A percentile compares a stretch with the other conserved stretches of the same genome.
Evolutionary conservation across 2,888 invertebrate species (phyloP).

Genomic region (Urechis unicinctus): DNA sequence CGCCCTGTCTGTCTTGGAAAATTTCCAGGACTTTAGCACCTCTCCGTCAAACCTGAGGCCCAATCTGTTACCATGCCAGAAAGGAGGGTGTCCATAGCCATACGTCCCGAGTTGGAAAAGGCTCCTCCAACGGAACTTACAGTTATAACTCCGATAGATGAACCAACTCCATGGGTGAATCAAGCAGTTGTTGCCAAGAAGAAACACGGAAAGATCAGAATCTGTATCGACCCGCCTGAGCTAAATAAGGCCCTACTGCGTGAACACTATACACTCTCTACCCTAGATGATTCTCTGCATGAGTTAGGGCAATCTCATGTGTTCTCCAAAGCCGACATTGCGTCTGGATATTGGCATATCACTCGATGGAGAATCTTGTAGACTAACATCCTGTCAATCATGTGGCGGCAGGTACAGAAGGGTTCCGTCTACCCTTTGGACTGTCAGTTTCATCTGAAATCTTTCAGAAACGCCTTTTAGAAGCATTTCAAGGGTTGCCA

Average conservation of each 20-base stretch:
- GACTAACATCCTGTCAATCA: conserved; percentile 17
- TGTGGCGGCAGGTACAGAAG: conserved; percentile 18
- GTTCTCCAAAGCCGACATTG: too few relatives aligned
- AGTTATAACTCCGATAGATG: conserved; percentile 14
- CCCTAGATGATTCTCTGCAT: conserved; percentile 20
- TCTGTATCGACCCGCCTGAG: conserved; percentile 21
- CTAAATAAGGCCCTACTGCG: conserved; percentile 19
- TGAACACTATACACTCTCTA: conserved; percentile 18
- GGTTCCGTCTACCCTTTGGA: conserved; percentile 19
- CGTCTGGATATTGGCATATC: conserved; percentile 20
- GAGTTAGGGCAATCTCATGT: conserved; percentile 15
- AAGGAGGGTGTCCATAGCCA: conserved; percentile 4
- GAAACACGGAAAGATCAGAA: conserved; percentile 15
- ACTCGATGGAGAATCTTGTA: conserved; percentile 17
- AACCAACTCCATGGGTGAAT: conserved; percentile 23
- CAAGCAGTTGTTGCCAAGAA: conserved; percentile 17
- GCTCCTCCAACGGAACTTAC: conserved; percentile 9
- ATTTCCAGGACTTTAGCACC: neutral
- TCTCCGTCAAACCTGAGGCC: too few relatives aligned
- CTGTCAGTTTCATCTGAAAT: conserved; percentile 12
- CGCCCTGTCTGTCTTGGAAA: neutral
- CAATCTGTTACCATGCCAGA: conserved; percentile 9
- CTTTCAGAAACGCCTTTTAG: conserved; percentile 12
- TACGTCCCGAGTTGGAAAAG: conserved; percentile 7
- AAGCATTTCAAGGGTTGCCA: conserved; percentile 14